Evolutionary conservation across 2,888 invertebrate species (phyloP).

Genomic region (Caprella mutica): DNA sequence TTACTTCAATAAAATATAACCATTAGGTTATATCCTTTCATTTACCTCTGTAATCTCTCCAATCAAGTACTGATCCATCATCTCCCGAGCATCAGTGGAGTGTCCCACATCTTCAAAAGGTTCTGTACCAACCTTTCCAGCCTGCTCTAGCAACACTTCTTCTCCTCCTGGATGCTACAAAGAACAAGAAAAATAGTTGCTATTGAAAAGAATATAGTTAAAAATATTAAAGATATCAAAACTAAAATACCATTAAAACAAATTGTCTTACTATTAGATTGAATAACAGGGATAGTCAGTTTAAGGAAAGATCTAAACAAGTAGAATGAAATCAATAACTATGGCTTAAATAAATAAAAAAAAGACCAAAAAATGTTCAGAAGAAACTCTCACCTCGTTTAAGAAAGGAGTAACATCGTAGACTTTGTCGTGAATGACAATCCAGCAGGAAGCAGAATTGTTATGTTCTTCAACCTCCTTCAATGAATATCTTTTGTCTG

Average conservation of each 20-base stretch:
- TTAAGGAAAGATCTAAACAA: too few species aligned
- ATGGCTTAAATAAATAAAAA: too few species aligned
- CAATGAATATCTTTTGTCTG: neutral
- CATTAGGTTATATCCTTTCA: neutral
- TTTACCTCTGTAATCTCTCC: constrained; percentile 62
- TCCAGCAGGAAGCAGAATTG: constrained; percentile 50
- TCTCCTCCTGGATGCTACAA: constrained; percentile 88
- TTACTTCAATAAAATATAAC: neutral
- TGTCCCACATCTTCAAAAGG: constrained; percentile 98
- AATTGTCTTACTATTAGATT: too few species aligned
- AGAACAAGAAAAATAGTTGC: neutral
- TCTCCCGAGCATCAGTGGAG: constrained; percentile 87
- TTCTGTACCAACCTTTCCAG: constrained; percentile 82
- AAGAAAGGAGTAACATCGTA: constrained; percentile 65
- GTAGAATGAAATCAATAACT: too few species aligned
- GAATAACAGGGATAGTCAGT: too few species aligned
- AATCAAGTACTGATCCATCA: constrained; percentile 83
- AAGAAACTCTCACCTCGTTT: constrained; percentile 59
- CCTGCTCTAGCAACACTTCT: constrained; percentile 83
- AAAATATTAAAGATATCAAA: neutral
- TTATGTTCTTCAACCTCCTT: constrained; percentile 53
- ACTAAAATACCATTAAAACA: too few species aligned
- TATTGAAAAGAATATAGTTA: neutral
- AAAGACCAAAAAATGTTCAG: too few species aligned
- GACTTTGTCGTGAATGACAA: constrained; percentile 63